A percentile compares a stretch with the other conserved stretches of the same genome.
Evolutionary conservation across 2,113 vertebrate genomes (phyloP).

Genomic region (Scolopax mira): DNA sequence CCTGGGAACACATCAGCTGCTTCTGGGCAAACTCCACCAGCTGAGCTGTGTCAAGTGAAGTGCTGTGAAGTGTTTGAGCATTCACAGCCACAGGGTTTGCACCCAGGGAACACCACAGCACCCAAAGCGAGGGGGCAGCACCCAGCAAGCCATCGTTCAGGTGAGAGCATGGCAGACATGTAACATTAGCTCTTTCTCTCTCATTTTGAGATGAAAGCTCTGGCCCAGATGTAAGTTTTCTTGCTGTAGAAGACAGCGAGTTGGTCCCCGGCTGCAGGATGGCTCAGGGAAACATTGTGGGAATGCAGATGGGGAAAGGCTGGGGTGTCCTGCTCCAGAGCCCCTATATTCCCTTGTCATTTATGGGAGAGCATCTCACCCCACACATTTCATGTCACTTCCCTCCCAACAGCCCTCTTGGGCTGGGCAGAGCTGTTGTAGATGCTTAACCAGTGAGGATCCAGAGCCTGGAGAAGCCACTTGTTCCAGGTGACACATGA

Average conservation of each 20-base stretch:
- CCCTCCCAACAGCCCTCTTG: not conserved
- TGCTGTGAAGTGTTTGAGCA: not conserved
- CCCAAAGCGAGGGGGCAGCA: not conserved
- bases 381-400: not conserved
- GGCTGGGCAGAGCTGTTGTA: not conserved
- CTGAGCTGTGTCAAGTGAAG: not conserved
- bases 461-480: not conserved
- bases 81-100: not conserved
- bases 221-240: not conserved
- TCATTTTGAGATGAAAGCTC: not conserved
- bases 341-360: not conserved
- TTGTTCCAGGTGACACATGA: not conserved
- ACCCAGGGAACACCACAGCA: not conserved
- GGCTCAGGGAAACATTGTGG: not conserved
- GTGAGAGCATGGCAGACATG: not conserved
- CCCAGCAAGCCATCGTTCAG: not conserved
- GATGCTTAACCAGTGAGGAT: not conserved
- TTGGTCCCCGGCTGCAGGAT: not conserved
- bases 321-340: not conserved
- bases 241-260: not conserved
- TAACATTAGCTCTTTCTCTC: not conserved
- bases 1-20: not conserved
- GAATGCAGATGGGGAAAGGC: not conserved
- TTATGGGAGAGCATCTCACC: not conserved
- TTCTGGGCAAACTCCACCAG: rapidly evolving